Evolutionary conservation across 2,113 vertebrate genomes (phyloP).

Genomic region (Aramus guarauna): DNA sequence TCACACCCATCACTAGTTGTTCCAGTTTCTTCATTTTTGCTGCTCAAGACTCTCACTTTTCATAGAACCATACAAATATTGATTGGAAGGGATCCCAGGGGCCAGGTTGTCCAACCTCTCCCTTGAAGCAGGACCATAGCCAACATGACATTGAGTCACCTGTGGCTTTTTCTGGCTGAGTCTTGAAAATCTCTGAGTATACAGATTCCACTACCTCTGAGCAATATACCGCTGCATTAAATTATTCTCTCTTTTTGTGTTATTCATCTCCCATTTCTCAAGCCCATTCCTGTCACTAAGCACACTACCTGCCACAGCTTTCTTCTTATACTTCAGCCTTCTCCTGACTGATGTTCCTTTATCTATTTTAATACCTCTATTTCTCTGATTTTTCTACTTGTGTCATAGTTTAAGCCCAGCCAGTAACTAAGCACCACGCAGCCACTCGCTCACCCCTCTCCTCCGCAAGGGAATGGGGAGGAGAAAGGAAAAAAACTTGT

Average conservation of each 20-base stretch:
- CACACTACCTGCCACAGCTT: neutral
- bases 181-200: neutral
- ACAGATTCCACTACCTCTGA: neutral
- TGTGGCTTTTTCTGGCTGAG: neutral
- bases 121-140: neutral
- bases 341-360: neutral
- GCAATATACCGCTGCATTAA: neutral
- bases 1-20: neutral
- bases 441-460: too few species aligned
- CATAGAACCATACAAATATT: neutral
- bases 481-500: too few species aligned
- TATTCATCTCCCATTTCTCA: neutral
- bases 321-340: neutral
- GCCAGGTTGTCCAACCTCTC: neutral
- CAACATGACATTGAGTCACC: neutral
- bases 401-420: too few species aligned
- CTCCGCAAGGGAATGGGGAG: too few species aligned
- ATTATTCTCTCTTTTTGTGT: neutral
- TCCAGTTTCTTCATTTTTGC: neutral
- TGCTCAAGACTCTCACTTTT: neutral
- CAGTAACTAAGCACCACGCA: too few species aligned
- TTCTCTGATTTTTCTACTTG: neutral
- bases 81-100: neutral
- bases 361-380: neutral
- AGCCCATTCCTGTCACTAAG: neutral